Conservation (phyloP, 2,888 invertebrate species). For the Epicampocera succincta region DNA sequence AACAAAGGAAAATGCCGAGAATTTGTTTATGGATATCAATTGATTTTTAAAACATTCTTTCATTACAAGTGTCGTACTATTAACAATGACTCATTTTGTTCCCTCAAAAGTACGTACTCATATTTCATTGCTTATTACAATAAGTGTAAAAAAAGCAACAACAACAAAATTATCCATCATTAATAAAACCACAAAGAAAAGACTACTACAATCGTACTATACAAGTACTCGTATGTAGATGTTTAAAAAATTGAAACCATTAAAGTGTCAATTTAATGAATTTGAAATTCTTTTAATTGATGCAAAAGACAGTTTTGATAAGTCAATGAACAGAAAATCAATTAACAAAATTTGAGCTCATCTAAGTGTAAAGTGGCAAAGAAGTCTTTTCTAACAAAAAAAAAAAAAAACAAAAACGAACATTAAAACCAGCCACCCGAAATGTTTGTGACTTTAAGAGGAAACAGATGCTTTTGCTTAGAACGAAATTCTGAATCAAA, state of each 20-base stretch:
- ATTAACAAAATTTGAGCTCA: slow-evolving; percentile 37
- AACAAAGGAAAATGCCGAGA: too few relatives aligned
- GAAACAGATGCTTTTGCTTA: slow-evolving; percentile 28
- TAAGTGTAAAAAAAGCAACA: not conserved
- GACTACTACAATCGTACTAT: too few relatives aligned
- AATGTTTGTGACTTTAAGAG: slow-evolving; percentile 12
- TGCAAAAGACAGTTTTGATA: slow-evolving; percentile 52
- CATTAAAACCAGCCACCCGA: not conserved
- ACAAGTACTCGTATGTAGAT: not conserved
- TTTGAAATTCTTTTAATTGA: slow-evolving; percentile 42
- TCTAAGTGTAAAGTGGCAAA: slow-evolving; percentile 3
- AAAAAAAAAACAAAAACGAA: not conserved
- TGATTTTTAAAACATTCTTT: too few relatives aligned
- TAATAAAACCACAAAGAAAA: slow-evolving; percentile 18
- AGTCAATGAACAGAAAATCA: slow-evolving; percentile 58
- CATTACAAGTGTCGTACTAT: too few relatives aligned
- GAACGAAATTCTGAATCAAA: slow-evolving; percentile 23
- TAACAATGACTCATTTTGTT: too few relatives aligned
- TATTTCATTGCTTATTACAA: slow-evolving; percentile 13
- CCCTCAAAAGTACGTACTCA: not conserved
- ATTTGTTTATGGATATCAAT: too few relatives aligned
- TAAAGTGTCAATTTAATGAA: slow-evolving; percentile 54
- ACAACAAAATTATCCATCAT: slow-evolving; percentile 44
- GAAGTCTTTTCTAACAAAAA: slow-evolving; percentile 5
- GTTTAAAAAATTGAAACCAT: slow-evolving; percentile 35